phyloP scores from a whole-genome alignment of 2,888 invertebrate genomes.

The Hyposoter dolosus region DNA sequence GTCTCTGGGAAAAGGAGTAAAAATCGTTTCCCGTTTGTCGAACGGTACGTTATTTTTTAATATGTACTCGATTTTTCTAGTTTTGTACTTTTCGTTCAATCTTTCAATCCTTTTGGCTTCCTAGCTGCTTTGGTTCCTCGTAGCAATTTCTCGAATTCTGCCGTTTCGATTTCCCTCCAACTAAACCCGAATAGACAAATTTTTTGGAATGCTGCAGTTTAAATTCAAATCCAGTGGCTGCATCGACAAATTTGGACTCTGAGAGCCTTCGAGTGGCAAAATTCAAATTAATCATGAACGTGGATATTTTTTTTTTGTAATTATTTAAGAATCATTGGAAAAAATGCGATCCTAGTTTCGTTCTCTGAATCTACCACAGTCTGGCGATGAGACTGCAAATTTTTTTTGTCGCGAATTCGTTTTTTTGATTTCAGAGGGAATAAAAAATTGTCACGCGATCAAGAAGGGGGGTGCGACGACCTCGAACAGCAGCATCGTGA shows the following conservation, averaged over 20 bases:
- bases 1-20: conserved; percentile 6
- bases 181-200: no score
- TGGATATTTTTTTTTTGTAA: no score
- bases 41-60: not conserved
- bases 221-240: no score
- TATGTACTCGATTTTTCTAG: not conserved
- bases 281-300: no score
- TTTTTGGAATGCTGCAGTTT: no score
- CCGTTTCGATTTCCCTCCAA: no score
- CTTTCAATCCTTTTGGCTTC: no score
- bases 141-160: not conserved
- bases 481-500: conserved; percentile 60
- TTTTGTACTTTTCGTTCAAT: not conserved
- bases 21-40: not conserved
- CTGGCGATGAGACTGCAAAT: not conserved
- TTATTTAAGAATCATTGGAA: no score
- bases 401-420: not conserved
- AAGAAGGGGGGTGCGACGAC: conserved; percentile 61
- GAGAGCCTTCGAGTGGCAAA: no score
- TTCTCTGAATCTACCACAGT: not conserved
- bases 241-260: no score
- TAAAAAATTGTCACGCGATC: conserved; percentile 39
- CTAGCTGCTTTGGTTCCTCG: no score
- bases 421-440: conserved; percentile 9
- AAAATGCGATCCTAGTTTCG: not conserved